Base-by-base conservation (phyloP, 2,888 invertebrate species). In the Diadegma fenestrale region DNA sequence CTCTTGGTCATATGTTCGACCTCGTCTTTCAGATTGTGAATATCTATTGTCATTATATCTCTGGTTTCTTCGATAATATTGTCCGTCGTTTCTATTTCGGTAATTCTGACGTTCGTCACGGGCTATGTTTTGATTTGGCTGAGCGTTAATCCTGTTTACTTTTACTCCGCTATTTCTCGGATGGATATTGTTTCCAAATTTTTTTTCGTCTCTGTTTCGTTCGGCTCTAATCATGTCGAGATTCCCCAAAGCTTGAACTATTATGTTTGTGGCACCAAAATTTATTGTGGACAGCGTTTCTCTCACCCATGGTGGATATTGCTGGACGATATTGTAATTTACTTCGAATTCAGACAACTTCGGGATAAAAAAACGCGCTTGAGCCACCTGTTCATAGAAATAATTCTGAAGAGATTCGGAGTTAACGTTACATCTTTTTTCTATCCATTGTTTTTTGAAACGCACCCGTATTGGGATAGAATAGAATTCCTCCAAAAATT, bases 401-500 rank as follows among this genome's bases (percentile, higher is more conserved):
- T 69, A 48, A 2, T 22, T 10, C 26, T 69, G 69, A 6, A 69
- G 26, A 0, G 43, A 22, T 3, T 69, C 19, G 0, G 3, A 26
- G 1, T 48, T 14, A 6, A 7, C 12, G 1, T 48, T 17, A 45
- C 26, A 69, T n/a, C 30, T 5, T 5, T 19, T 69, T 17, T 69
- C 69, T 4, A 12, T 22, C 80, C 86, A 86, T 26, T 33, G 17
- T 30, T 45, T 64, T 64, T 86, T 83, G 8, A 80, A 76, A 43
- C 72, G 45, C 3, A 83, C 68, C 19, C 58, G 61, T 8, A 82
- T 64, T 8, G 84, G 82, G 2, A 86, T 77, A 5, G 85, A 82
- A 64, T 85, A 85, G 80, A 86, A 86, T 63, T 85, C 73, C 7
- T 61, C 45, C 1, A 30, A 19, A 33, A 85, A 86, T 14, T 66